Evolutionary conservation across 2,888 invertebrate genomes (phyloP), one percentile per base, ranked within the genome.

Genomic region (Barypeithes pellucidus): DNA sequence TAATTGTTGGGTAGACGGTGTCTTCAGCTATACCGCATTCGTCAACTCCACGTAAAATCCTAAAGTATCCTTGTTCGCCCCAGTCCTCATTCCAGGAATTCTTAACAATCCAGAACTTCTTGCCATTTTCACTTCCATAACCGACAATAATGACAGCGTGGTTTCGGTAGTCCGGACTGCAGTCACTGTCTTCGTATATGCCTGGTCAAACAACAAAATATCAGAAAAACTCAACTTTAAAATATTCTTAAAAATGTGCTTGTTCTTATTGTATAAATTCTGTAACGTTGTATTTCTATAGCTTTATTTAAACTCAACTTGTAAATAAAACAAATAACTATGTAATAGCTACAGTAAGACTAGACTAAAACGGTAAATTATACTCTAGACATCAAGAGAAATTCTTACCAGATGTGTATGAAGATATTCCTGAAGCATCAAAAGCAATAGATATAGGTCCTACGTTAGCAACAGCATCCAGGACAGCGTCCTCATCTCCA

Each of bases 381-480:
- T 29, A 8, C 3, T 29, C 5, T 29, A 8, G 5, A n/a, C n/a
- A 5, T 29, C 1, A 29, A 8, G 5, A 3, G 5, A 12, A 3
- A 12, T n/a, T 22, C 18, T 20, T 47, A 47, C 47, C 74, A 45
- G 67, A 67, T 20, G 12, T 14, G 36, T 74, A 74, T 16, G 11
- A 39, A 14, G 16, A 11, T 11, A 74, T 18, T 39, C 43, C 57
- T 18, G n/a, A 50, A 29, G 73, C 75, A 61, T 70, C 45, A 4
- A 75, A 61, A 22, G 67, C 73, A 36, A 73, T 57, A 14, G 75
- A 73, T 14, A 75, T 54, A 18, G 75, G 75, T 43, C 72, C 72
- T 18, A 54, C 24, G 16, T 54, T 61, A 36, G 41, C 70, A n/a
- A 67, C 70, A 45, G 67, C 73, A 33, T 73, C 61, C n/a, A 67